Base-by-base conservation (phyloP, 2,797 vertebrate species). In the Lerista edwardsae region DNA sequence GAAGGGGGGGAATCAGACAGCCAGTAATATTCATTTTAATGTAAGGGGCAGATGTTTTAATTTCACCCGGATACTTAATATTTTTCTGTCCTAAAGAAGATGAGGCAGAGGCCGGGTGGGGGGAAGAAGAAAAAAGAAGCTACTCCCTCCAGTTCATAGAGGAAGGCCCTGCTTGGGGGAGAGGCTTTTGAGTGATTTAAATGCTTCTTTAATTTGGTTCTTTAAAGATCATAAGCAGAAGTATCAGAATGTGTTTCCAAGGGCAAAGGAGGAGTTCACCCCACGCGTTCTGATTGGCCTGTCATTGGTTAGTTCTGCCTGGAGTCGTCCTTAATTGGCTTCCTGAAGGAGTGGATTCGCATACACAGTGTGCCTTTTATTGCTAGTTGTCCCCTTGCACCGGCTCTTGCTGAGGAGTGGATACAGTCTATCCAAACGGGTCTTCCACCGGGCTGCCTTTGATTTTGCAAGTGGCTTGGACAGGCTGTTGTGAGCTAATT, bases 241-340 rank as follows among this genome's bases (percentile, higher is more conserved):
- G 93, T 95, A 94, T 91, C 94, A 89, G 91, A 90, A 92, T 96
- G 95, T 93, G 94, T 95, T 95, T 95, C 90, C 97, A 98, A 98
- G 97, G 98, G 97, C 97, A 97, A 96, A 97, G 97, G 96, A 96
- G 86, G 94, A 97, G 94, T 97, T 97, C 96, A 94, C 93, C 84
- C 93, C 85, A 88, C 87, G 81, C 93, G 91, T 94, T 47, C 79
- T 51, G 95, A 95, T 96, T 96, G 95, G 94, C 93, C 91, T 91
- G 92, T 94, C 91, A 91, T 68, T 95, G 84, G 94, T 90, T 90
- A 91, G 95, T 94, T 84, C 92, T 95, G 95, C 97, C 95, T 96
- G 93, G 94, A 95, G 95, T 95, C 95, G 92, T 91, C 94, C 93
- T 94, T 96, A 94, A 95, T 92, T 96, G 95, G 94, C 90, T 95